phyloP scores from a whole-genome alignment of 2,888 invertebrate species.

The Nomada fabriciana region DNA sequence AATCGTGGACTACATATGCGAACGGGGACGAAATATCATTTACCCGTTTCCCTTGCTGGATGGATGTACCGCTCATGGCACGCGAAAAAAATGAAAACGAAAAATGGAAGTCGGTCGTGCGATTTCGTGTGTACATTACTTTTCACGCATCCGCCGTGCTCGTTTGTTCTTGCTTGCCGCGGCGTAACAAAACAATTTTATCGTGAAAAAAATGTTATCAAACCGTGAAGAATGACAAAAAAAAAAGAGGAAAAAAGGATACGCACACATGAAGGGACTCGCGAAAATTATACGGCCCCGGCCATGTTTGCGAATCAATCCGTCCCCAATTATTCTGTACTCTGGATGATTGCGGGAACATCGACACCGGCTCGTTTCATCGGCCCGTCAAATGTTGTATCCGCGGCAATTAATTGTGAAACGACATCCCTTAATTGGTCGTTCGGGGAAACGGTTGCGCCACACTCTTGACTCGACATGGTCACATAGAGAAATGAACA shows the following conservation, averaged over 20 bases:
- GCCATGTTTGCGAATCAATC: slow-evolving; percentile 1
- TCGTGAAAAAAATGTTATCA: neutral
- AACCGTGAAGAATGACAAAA: neutral
- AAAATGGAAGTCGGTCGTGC: neutral
- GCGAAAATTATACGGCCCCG: slow-evolving; percentile 29
- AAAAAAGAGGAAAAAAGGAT: neutral
- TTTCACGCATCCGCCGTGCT: neutral
- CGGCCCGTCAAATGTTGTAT: slow-evolving; percentile 42
- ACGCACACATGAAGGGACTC: neutral
- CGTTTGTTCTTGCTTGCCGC: slow-evolving; percentile 8
- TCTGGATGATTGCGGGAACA: slow-evolving; percentile 36
- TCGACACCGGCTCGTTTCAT: slow-evolving; percentile 12
- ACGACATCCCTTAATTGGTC: slow-evolving; percentile 48
- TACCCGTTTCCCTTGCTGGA: neutral
- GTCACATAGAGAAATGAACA: neutral
- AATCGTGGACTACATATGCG: neutral
- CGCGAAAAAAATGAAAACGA: neutral
- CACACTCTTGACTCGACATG: slow-evolving; percentile 11
- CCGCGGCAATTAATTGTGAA: slow-evolving; percentile 53
- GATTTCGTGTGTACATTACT: slow-evolving; percentile 3
- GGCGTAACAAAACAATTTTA: slow-evolving; percentile 9
- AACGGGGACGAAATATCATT: slow-evolving; percentile 2
- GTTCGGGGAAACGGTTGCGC: slow-evolving; percentile 7
- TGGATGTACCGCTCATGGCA: slow-evolving; percentile 1
- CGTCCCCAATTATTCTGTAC: slow-evolving; percentile 37